Evolutionary conservation across 2,113 vertebrate genomes (phyloP).

Genomic region (Callipepla squamata): DNA sequence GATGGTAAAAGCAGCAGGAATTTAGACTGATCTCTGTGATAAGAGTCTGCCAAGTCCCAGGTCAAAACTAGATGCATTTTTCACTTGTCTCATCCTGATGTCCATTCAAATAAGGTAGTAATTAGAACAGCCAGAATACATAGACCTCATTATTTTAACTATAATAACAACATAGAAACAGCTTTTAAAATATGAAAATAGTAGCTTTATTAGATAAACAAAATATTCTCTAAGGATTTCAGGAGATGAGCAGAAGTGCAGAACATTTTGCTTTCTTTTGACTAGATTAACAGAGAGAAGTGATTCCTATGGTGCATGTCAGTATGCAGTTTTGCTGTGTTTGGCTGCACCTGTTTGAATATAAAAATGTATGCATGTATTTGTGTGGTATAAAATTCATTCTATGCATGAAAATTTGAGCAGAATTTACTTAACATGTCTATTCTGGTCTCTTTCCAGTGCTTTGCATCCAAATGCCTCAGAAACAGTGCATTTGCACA

Average conservation of each 20-base stretch:
- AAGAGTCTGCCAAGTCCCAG: neutral
- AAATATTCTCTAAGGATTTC: neutral
- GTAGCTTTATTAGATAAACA: neutral
- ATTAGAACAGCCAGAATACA: neutral
- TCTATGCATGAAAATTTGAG: neutral
- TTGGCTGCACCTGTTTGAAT: neutral
- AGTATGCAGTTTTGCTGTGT: neutral
- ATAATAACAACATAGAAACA: neutral
- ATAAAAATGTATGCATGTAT: neutral
- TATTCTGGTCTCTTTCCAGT: neutral
- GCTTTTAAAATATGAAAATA: neutral
- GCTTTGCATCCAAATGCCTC: neutral
- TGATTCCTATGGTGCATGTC: neutral
- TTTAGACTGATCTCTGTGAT: neutral
- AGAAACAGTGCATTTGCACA: neutral
- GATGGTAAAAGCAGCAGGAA: neutral
- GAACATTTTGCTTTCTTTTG: neutral
- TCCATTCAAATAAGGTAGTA: neutral
- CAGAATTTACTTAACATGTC: neutral
- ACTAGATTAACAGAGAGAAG: neutral
- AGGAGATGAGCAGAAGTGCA: neutral
- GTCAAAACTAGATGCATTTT: neutral
- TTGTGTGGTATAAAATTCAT: neutral
- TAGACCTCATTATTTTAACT: neutral
- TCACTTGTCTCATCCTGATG: neutral